These are phyloP conservation scores for Diprion similis DNA, from an alignment of 1,140 invertebrate species.

Conservation along the genomic window DNA sequence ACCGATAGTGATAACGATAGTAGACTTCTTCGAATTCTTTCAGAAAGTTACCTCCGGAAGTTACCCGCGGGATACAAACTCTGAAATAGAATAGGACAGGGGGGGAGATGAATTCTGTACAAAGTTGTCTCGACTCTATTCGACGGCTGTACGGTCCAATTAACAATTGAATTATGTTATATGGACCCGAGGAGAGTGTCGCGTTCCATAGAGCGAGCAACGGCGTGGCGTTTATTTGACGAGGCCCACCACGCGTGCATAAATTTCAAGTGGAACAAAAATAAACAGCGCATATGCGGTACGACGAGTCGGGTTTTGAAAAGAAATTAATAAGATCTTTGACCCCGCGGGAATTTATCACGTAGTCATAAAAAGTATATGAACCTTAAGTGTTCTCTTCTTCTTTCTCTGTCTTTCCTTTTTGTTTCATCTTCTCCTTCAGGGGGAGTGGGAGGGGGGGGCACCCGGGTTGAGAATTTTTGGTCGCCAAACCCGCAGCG, in stretches of 20 bases:
- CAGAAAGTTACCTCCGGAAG: too few species aligned
- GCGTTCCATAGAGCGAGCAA: too few species aligned
- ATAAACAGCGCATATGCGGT: not conserved
- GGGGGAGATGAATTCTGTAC: too few species aligned
- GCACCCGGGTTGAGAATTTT: not conserved
- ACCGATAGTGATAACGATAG: too few species aligned
- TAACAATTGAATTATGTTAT: conserved; percentile 4
- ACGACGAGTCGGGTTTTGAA: not conserved
- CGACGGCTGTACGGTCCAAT: not conserved
- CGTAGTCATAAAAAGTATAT: not conserved
- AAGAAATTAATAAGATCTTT: conserved; percentile 5
- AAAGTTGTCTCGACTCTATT: not conserved
- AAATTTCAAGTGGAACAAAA: conserved; percentile 8
- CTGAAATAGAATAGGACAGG: too few species aligned
- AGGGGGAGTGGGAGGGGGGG: too few species aligned
- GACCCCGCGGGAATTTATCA: not conserved
- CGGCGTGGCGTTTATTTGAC: too few species aligned
- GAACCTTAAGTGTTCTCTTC: not conserved
- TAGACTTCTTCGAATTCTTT: too few species aligned
- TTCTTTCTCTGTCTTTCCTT: too few species aligned
- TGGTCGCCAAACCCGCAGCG: not conserved
- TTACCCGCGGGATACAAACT: too few species aligned
- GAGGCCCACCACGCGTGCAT: not conserved
- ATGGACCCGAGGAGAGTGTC: too few species aligned
- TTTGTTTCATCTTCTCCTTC: too few species aligned